A percentile compares a stretch with the other conserved stretches of the same genome.
These are phyloP conservation scores for Zelleria hepariella DNA, from an alignment of 2,888 invertebrate species.

Conservation along the genomic window DNA sequence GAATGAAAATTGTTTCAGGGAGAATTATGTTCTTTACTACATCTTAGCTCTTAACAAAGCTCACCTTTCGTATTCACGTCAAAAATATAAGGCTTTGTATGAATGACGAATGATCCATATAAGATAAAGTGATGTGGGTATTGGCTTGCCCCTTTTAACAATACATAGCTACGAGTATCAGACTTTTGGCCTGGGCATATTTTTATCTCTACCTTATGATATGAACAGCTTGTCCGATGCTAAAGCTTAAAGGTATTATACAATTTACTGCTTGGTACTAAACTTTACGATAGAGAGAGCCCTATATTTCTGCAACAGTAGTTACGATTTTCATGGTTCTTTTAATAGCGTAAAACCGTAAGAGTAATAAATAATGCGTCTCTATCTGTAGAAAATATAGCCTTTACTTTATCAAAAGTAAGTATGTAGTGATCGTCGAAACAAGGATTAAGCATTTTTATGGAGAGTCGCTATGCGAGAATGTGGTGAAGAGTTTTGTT, in stretches of 20 bases:
- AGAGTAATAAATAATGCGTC: too few relatives aligned
- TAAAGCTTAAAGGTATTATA: not conserved
- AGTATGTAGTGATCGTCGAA: too few relatives aligned
- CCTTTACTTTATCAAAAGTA: too few relatives aligned
- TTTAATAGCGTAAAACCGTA: too few relatives aligned
- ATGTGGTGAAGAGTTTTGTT: too few relatives aligned
- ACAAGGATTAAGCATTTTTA: too few relatives aligned
- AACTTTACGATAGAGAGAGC: not conserved
- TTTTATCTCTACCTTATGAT: not conserved
- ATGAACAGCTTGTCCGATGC: not conserved
- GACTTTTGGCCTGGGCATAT: conserved; percentile 4
- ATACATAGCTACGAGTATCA: conserved; percentile 3
- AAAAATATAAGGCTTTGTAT: conserved; percentile 21
- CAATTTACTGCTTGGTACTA: not conserved
- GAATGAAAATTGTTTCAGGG: not conserved
- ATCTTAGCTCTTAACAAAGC: not conserved
- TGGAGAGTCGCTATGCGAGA: too few relatives aligned
- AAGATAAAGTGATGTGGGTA: conserved; percentile 38
- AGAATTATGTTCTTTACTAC: not conserved
- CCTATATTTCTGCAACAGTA: not conserved
- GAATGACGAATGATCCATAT: conserved; percentile 37
- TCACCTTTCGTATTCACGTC: not conserved
- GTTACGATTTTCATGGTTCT: too few relatives aligned
- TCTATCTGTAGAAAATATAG: too few relatives aligned
- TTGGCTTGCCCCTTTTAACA: conserved; percentile 19